phyloP scores from a whole-genome alignment of 2,113 vertebrate genomes.

The Panthera tigris region DNA sequence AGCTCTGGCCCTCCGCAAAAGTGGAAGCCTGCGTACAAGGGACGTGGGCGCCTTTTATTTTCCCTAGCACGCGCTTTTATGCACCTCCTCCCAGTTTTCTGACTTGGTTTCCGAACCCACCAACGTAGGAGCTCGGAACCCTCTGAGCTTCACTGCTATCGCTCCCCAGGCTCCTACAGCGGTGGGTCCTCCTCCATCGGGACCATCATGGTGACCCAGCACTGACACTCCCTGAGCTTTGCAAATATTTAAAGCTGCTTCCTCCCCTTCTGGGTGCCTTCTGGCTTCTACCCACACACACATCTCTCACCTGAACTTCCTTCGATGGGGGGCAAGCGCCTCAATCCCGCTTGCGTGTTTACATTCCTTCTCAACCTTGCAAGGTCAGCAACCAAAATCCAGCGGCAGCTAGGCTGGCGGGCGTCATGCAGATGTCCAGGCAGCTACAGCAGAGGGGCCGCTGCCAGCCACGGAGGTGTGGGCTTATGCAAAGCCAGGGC shows the following conservation, averaged over 20 bases:
- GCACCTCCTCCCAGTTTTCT: not conserved
- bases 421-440: not conserved
- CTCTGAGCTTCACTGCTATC: too few relatives aligned
- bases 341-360: not conserved
- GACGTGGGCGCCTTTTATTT: not conserved
- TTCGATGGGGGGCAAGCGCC: not conserved
- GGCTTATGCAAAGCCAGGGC: not conserved
- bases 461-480: not conserved
- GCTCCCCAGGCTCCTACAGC: too few relatives aligned
- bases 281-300: not conserved
- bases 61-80: not conserved
- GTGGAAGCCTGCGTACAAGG: too few relatives aligned
- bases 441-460: not conserved
- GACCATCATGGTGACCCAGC: not conserved
- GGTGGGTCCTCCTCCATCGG: not conserved
- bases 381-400: not conserved
- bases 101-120: not conserved
- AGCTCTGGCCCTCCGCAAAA: not conserved
- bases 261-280: not conserved
- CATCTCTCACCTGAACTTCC: not conserved
- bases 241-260: not conserved
- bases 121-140: not conserved
- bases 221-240: not conserved
- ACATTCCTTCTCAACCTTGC: not conserved
- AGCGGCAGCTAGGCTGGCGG: not conserved